These are phyloP conservation scores for Patella pellucida DNA, from an alignment of 2,888 invertebrate genomes.

Conservation along the genomic window DNA sequence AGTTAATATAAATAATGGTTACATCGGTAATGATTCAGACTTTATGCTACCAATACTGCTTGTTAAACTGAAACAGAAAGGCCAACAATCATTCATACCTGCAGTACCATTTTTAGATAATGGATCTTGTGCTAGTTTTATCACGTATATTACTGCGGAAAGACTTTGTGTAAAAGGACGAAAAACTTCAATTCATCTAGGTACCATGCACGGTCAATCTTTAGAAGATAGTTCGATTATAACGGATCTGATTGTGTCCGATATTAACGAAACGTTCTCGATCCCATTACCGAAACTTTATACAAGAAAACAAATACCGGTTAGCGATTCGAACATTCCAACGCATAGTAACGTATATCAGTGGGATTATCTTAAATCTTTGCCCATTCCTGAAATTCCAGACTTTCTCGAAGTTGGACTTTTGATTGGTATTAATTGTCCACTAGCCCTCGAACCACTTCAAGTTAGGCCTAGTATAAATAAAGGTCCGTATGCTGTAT, in stretches of 20 bases:
- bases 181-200: constrained; percentile 13
- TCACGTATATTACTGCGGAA: neutral
- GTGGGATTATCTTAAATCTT: neutral
- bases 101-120: constrained; percentile 24
- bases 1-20: no score
- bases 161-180: no score
- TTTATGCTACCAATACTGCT: constrained; percentile 25
- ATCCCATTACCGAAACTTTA: neutral
- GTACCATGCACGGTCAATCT: constrained; percentile 15
- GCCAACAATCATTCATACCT: neutral
- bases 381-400: neutral
- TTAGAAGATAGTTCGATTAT: neutral
- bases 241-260: neutral
- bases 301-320: neutral
- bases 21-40: neutral
- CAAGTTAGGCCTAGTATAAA: neutral
- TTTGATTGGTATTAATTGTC: neutral
- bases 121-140: constrained; percentile 16
- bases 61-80: constrained; percentile 12
- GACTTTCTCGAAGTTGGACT: neutral
- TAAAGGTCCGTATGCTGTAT: constrained; percentile 8
- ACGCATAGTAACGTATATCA: neutral
- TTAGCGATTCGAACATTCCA: neutral
- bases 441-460: neutral
- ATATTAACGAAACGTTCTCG: neutral